These are phyloP conservation scores for Morone chrysops DNA, from an alignment of 2,113 vertebrate genomes.

Conservation along the genomic window DNA sequence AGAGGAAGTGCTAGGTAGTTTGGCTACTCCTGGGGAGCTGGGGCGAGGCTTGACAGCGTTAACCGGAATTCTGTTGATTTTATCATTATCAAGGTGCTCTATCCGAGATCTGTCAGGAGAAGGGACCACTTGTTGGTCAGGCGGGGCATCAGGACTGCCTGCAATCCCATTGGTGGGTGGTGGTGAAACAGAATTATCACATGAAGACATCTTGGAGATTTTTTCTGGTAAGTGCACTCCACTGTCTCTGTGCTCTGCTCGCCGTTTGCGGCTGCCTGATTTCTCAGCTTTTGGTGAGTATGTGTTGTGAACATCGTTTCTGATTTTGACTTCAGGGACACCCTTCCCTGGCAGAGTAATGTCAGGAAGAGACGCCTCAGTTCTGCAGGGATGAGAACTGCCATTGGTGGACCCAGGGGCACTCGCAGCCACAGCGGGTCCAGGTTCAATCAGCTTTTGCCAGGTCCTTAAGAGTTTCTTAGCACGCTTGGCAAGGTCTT, in stretches of 20 bases:
- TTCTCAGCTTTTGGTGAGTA: conserved; percentile 92
- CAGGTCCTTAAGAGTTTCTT: conserved; percentile 97
- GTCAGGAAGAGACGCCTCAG: conserved; percentile 84
- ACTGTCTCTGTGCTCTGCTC: conserved; percentile 89
- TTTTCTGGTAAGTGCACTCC: conserved; percentile 90
- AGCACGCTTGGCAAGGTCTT: conserved; percentile 97
- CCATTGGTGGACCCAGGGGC: conserved; percentile 90
- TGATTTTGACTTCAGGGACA: conserved; percentile 89
- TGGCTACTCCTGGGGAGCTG: conserved; percentile 92
- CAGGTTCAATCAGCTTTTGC: conserved; percentile 97
- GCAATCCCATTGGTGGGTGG: conserved; percentile 92
- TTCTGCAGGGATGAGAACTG: conserved; percentile 90
- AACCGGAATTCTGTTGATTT: conserved; percentile 92
- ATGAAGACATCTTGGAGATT: conserved; percentile 87
- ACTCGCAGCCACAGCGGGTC: conserved; percentile 79
- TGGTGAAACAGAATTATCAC: conserved; percentile 87
- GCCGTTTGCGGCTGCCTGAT: conserved; percentile 88
- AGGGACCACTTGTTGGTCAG: conserved; percentile 85
- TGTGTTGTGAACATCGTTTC: conserved; percentile 93
- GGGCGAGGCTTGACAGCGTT: conserved; percentile 96
- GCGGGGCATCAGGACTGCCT: conserved; percentile 89
- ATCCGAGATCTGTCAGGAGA: conserved; percentile 84
- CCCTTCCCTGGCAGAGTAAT: conserved; percentile 83
- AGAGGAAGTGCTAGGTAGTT: conserved; percentile 91
- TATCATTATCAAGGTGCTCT: conserved; percentile 92